These are phyloP conservation scores for Drosophila setosimentum DNA, from an alignment of 2,888 invertebrate genomes.

Conservation along the genomic window DNA sequence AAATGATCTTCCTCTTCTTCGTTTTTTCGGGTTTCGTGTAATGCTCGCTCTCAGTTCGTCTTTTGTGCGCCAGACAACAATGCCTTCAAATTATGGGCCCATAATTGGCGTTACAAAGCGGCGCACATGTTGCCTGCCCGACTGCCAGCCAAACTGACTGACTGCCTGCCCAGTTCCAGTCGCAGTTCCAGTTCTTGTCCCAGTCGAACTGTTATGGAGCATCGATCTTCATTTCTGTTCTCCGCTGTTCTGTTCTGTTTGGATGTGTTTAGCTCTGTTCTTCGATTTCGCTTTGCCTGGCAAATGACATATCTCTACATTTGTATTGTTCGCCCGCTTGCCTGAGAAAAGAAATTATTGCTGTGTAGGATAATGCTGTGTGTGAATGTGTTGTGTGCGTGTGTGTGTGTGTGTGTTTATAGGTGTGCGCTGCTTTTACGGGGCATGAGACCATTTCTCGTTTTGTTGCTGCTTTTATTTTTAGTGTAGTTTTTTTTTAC, in stretches of 20 bases:
- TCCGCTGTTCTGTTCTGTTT: conserved; percentile 22
- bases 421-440: conserved; percentile 26
- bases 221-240: conserved; percentile 72
- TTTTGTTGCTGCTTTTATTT: conserved; percentile 34
- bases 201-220: conserved; percentile 63
- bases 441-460: conserved; percentile 49
- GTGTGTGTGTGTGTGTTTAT: conserved; percentile 30
- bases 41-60: conserved; percentile 52
- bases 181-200: conserved; percentile 49
- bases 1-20: conserved; percentile 55
- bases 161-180: conserved; percentile 14
- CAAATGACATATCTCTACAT: conserved; percentile 78
- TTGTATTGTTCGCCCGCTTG: conserved; percentile 56
- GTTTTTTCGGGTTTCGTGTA: conserved; percentile 27
- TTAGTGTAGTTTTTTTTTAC: conserved; percentile 29
- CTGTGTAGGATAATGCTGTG: conserved; percentile 65
- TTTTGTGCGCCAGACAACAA: conserved; percentile 75
- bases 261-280: conserved; percentile 34
- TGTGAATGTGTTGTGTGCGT: conserved; percentile 14
- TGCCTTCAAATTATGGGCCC: conserved; percentile 82
- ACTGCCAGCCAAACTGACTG: conserved; percentile 28
- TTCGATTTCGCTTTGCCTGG: conserved; percentile 68
- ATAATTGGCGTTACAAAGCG: conserved; percentile 84
- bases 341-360: conserved; percentile 69
- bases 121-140: conserved; percentile 69